phyloP scores from a whole-genome alignment of 2,113 vertebrate species.

The Eolophus roseicapilla region DNA sequence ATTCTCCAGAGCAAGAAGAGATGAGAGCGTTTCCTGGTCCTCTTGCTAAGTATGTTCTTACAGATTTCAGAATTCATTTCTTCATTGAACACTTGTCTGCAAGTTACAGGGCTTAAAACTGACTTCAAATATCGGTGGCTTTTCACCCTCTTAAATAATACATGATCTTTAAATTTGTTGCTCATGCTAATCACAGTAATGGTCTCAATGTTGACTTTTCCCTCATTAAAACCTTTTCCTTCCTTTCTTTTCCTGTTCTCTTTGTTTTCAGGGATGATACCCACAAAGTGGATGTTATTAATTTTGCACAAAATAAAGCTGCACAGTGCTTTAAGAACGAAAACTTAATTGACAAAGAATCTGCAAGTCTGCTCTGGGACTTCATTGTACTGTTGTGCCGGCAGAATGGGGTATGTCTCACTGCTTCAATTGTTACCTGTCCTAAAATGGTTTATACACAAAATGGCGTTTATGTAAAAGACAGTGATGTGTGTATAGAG shows the following conservation, averaged over 20 bases:
- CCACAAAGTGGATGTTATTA: constrained; percentile 98
- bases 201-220: neutral
- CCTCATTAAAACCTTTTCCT: neutral
- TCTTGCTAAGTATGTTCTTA: constrained; percentile 85
- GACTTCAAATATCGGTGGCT: neutral
- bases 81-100: neutral
- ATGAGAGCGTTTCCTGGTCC: constrained; percentile 91
- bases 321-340: constrained; percentile 85
- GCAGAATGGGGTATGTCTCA: constrained; percentile 89
- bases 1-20: constrained; percentile 87
- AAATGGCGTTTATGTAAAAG: neutral
- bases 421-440: neutral
- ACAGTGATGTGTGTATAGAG: neutral
- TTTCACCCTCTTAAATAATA: neutral
- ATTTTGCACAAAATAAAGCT: constrained; percentile 94
- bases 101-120: neutral
- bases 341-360: constrained; percentile 89
- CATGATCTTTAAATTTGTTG: neutral
- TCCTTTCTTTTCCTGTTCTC: neutral
- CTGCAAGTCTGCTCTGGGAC: constrained; percentile 92
- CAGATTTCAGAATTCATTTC: neutral
- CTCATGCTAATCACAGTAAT: neutral
- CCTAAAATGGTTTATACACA: neutral
- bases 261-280: constrained; percentile 85
- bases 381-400: constrained; percentile 92